These are phyloP conservation scores for Vulpes lagopus DNA, from an alignment of 2,113 vertebrate species.

Conservation along the genomic window DNA sequence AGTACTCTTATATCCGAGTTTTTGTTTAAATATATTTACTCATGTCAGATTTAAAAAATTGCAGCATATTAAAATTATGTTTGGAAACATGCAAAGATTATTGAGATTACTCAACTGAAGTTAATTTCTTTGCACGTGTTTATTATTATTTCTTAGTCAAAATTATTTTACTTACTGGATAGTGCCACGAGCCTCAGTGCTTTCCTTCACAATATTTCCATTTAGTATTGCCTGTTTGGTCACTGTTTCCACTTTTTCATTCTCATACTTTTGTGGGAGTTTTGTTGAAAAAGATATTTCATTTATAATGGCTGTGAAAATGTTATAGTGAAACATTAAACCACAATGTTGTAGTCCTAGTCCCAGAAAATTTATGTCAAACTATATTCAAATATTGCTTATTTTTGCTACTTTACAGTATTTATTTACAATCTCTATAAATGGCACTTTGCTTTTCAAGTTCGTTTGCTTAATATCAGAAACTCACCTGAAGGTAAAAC, in stretches of 20 bases:
- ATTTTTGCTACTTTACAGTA: background rate
- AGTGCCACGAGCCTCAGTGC: constrained; percentile 93
- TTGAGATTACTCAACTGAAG: background rate
- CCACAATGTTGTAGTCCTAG: background rate
- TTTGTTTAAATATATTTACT: constrained; percentile 17
- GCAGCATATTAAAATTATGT: background rate
- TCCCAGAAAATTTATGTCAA: background rate
- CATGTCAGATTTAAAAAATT: background rate
- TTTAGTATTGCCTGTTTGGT: constrained; percentile 93
- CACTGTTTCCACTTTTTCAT: constrained; percentile 90
- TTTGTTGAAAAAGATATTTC: constrained; percentile 83
- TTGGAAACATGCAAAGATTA: constrained; percentile 39
- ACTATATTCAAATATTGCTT: constrained; percentile 4
- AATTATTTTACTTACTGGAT: constrained; percentile 92
- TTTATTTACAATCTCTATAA: background rate
- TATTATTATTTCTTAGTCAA: background rate
- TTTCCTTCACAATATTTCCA: constrained; percentile 91
- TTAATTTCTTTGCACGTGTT: background rate
- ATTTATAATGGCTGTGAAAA: constrained; percentile 82
- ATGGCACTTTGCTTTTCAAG: background rate
- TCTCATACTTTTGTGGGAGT: constrained; percentile 80
- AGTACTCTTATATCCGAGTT: background rate
- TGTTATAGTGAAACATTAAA: constrained; percentile 41
- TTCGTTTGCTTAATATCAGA: background rate
- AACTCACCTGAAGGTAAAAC: constrained; percentile 86